These are phyloP conservation scores for Lepidostoma basale DNA, from an alignment of 1,140 invertebrate genomes.

Conservation along the genomic window DNA sequence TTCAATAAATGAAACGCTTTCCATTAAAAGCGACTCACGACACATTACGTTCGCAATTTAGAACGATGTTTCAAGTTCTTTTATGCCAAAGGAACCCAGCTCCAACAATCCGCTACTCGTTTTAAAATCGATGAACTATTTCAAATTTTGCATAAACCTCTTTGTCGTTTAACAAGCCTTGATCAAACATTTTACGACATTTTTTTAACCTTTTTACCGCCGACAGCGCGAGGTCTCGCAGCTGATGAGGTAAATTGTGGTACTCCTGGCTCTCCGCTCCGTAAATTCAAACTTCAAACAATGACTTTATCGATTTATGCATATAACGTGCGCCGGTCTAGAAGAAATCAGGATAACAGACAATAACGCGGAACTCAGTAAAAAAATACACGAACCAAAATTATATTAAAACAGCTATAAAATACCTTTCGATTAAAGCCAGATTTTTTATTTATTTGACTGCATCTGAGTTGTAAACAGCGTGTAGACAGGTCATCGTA, in stretches of 20 bases:
- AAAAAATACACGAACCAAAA: neutral
- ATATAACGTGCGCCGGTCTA: conserved; percentile 29
- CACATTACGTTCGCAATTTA: too few species aligned
- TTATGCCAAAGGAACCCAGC: neutral
- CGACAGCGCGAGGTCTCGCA: neutral
- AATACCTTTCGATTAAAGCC: too few species aligned
- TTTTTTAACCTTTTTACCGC: neutral
- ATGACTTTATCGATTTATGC: conserved; percentile 42
- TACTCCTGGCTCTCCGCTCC: neutral
- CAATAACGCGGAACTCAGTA: neutral
- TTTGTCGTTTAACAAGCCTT: neutral
- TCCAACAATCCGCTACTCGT: neutral
- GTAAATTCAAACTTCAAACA: conserved; percentile 34
- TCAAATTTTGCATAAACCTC: neutral
- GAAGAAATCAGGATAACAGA: neutral
- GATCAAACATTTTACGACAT: neutral
- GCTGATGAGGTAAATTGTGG: conserved; percentile 40
- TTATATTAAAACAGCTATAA: too few species aligned
- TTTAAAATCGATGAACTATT: neutral
- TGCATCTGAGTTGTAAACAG: too few species aligned
- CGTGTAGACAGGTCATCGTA: neutral
- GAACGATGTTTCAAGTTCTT: too few species aligned
- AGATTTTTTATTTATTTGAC: too few species aligned
- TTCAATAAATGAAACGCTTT: too few species aligned
- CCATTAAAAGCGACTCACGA: too few species aligned